These are phyloP conservation scores for Zygaena filipendulae DNA, from an alignment of 2,888 invertebrate genomes.

Conservation along the genomic window DNA sequence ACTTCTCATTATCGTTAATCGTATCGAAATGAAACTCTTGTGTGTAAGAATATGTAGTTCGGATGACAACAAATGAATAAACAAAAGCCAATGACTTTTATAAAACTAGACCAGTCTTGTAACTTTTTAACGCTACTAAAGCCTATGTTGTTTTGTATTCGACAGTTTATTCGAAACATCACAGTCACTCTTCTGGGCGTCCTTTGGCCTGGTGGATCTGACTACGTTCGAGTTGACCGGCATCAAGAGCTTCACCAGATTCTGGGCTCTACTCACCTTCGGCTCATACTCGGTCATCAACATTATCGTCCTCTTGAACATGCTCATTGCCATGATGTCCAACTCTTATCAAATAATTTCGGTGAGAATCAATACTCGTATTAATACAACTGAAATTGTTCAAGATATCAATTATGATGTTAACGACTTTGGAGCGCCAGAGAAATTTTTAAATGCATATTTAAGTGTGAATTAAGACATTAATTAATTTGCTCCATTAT, in stretches of 20 bases:
- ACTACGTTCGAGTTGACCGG: constrained; percentile 94
- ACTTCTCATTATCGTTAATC: too few species aligned
- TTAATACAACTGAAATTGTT: too few species aligned
- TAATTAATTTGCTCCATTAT: too few species aligned
- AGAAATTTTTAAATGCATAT: too few species aligned
- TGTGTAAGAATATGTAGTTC: too few species aligned
- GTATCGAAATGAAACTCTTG: too few species aligned
- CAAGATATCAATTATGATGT: not conserved
- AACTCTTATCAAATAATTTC: constrained; percentile 98
- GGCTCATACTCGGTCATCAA: constrained; percentile 98
- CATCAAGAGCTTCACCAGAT: constrained; percentile 95
- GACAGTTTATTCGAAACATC: constrained; percentile 97
- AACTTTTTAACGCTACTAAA: too few species aligned
- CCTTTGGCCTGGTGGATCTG: constrained; percentile 95
- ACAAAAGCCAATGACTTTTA: too few species aligned
- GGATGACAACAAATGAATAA: too few species aligned
- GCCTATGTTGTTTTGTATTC: too few species aligned
- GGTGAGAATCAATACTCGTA: constrained; percentile 77
- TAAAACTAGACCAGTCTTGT: too few species aligned
- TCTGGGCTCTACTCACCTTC: constrained; percentile 97
- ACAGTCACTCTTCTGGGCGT: constrained; percentile 98
- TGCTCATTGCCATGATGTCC: constrained; percentile 99
- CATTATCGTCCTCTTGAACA: constrained; percentile 95
- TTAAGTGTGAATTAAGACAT: too few species aligned
- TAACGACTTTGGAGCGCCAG: not conserved